phyloP scores from a whole-genome alignment of 2,797 vertebrate genomes.

The Gephyroberyx darwinii region DNA sequence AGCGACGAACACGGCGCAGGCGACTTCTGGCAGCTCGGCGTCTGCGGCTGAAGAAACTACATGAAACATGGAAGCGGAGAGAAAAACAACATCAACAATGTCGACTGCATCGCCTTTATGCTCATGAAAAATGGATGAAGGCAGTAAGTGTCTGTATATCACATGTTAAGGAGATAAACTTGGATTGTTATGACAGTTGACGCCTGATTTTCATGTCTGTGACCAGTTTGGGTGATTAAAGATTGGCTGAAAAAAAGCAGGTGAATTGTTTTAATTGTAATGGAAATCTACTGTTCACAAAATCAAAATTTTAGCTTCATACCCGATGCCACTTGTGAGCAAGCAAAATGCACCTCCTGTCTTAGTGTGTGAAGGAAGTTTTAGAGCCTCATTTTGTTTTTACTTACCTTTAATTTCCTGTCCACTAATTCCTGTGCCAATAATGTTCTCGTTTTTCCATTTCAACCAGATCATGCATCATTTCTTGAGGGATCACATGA shows the following conservation, averaged over 20 bases:
- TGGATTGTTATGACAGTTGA: neutral
- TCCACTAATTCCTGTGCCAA: neutral
- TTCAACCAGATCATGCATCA: constrained; percentile 1
- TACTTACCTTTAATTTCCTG: neutral
- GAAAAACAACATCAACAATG: neutral
- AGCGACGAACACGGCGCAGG: neutral
- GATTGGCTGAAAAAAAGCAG: no score
- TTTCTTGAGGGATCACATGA: neutral
- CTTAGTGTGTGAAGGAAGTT: neutral
- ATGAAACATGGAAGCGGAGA: neutral
- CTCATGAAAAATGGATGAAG: constrained; percentile 3
- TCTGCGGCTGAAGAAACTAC: neutral
- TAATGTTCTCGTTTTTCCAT: neutral
- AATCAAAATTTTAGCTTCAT: no score
- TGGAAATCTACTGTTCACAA: no score
- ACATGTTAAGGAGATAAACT: neutral
- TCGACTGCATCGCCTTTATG: neutral
- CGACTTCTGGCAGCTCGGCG: neutral
- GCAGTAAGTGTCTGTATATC: neutral
- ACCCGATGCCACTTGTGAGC: no score
- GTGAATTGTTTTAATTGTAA: no score
- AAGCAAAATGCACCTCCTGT: neutral
- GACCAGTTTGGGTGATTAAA: no score
- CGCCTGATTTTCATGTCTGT: neutral
- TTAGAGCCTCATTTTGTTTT: neutral